A percentile compares a stretch with the other conserved stretches of the same genome.
Conservation (phyloP, 2,113 vertebrate species). For the Pseudopodoces humilis region DNA sequence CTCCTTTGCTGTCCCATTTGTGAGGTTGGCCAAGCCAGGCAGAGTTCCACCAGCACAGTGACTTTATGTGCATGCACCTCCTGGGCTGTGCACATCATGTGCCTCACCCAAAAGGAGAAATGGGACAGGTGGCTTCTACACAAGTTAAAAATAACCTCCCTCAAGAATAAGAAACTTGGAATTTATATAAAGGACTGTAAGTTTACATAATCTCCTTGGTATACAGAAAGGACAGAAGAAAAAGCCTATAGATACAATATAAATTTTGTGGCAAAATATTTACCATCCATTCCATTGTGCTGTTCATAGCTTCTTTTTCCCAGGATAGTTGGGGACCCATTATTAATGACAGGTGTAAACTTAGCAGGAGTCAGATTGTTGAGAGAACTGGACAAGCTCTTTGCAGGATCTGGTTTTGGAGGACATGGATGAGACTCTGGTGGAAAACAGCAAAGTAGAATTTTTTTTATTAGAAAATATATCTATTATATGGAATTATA, state of each 20-base stretch:
- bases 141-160: not conserved
- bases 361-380: slow-evolving; percentile 89
- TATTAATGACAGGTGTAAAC: slow-evolving; percentile 90
- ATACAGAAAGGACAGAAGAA: not conserved
- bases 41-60: not conserved
- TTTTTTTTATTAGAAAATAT: not conserved
- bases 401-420: slow-evolving; percentile 84
- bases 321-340: slow-evolving; percentile 95
- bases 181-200: not conserved
- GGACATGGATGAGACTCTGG: slow-evolving; percentile 92
- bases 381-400: slow-evolving; percentile 81
- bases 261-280: slow-evolving; percentile 34
- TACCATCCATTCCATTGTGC: slow-evolving; percentile 96
- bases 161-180: not conserved
- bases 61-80: not conserved
- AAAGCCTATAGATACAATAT: not conserved
- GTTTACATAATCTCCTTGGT: not conserved
- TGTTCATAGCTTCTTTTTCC: slow-evolving; percentile 95
- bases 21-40: not conserved
- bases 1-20: not conserved
- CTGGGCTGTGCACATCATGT: not conserved
- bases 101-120: not conserved
- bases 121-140: not conserved
- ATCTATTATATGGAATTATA: not conserved
- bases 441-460: not conserved